phyloP scores from a whole-genome alignment of 2,888 invertebrate genomes.

The Hymenopus coronatus region DNA sequence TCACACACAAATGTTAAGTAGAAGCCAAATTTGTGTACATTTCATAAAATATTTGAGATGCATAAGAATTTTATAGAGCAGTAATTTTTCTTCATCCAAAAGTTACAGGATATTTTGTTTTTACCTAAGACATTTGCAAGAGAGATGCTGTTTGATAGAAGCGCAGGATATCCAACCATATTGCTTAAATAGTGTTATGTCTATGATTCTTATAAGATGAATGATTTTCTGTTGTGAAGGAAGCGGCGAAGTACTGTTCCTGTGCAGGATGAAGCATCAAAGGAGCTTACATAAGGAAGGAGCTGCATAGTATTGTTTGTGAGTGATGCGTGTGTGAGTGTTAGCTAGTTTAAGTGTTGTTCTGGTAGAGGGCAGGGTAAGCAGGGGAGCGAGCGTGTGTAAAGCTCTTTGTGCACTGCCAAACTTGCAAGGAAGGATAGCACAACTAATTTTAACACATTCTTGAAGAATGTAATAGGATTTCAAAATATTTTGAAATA shows the following conservation, averaged over 20 bases:
- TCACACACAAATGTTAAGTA: not conserved
- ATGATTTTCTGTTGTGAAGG: not conserved
- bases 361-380: not conserved
- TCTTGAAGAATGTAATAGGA: not conserved
- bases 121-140: not conserved
- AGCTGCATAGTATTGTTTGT: not conserved
- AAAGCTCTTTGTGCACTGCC: slow-evolving; percentile 7
- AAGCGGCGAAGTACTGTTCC: not conserved
- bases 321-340: not conserved
- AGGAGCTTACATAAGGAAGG: not conserved
- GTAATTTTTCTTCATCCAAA: not conserved
- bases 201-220: not conserved
- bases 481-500: not conserved
- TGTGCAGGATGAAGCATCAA: not conserved
- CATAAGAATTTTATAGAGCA: not conserved
- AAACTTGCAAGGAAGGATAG: not conserved
- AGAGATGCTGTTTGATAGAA: not conserved
- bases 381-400: slow-evolving; percentile 5
- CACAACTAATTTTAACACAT: not conserved
- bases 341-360: not conserved
- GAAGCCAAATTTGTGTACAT: too few relatives aligned
- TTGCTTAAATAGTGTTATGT: not conserved
- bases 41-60: not conserved
- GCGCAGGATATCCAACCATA: not conserved
- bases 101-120: not conserved